Percentiles rank a stretch among this genome's conserved stretches.
Conservation (phyloP, 2,888 invertebrate species). For the Epiperipatus broadwayi region DNA sequence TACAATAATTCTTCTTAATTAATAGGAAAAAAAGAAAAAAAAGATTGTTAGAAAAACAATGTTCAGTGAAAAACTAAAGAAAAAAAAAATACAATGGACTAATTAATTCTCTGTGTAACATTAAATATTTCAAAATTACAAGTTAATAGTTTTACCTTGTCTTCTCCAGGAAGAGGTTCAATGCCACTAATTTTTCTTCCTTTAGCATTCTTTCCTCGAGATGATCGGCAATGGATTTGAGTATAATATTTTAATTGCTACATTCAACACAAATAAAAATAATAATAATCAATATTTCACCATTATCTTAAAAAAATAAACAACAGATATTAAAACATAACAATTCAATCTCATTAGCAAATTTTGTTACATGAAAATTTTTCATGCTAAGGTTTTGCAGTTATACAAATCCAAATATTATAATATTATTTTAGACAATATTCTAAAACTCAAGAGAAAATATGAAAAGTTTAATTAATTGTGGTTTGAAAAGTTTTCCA, state of each 20-base stretch:
- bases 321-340: constrained; percentile 14
- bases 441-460: too few species aligned
- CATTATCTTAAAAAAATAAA: neutral
- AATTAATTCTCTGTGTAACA: neutral
- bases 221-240: too few species aligned
- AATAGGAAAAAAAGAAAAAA: too few species aligned
- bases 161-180: constrained; percentile 85
- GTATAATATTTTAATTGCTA: constrained; percentile 39
- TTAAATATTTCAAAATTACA: neutral
- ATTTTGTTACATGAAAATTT: too few species aligned
- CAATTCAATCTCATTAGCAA: neutral
- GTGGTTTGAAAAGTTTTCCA: too few species aligned
- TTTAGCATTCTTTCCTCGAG: constrained; percentile 83
- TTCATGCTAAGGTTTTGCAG: too few species aligned
- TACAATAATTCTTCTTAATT: too few species aligned
- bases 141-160: constrained; percentile 43
- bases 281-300: constrained; percentile 12
- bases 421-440: too few species aligned
- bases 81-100: neutral
- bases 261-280: constrained; percentile 16
- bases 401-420: too few species aligned
- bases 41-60: neutral
- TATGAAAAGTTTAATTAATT: too few species aligned
- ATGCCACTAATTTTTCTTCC: constrained; percentile 92
- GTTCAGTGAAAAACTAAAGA: constrained; percentile 6